Conservation (phyloP, 1,140 invertebrate genomes). For the Melipona quadrifasciata region DNA sequence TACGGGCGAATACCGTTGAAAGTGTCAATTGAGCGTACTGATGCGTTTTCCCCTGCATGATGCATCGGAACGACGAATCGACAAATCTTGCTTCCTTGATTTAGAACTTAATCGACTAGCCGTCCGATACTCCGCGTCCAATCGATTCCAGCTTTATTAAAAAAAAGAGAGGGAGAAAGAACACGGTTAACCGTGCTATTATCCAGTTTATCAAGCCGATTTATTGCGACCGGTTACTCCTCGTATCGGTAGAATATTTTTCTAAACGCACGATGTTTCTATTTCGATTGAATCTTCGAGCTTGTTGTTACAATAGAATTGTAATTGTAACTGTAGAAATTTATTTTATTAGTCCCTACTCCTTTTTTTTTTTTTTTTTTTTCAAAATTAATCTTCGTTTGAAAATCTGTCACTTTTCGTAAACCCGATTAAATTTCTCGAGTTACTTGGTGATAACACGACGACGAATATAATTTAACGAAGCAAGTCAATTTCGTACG, state of each 20-base stretch:
- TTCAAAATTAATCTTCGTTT: no score
- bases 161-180: neutral
- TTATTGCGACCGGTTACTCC: neutral
- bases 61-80: conserved; percentile 33
- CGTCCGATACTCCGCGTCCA: neutral
- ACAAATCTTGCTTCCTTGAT: conserved; percentile 28
- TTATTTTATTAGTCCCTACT: no score
- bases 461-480: no score
- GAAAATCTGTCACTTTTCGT: no score
- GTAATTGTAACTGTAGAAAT: no score
- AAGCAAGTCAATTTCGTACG: no score
- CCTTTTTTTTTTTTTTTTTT: no score
- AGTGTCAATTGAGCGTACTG: conserved; percentile 15
- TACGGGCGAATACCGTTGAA: neutral
- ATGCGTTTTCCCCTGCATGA: conserved; percentile 19
- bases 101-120: conserved; percentile 48
- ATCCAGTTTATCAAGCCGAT: conserved; percentile 5
- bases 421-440: no score
- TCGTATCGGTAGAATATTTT: neutral
- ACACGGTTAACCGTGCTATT: neutral
- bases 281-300: no score
- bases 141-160: neutral
- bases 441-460: no score
- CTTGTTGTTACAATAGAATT: no score
- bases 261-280: neutral